Evolutionary conservation across 1,140 invertebrate species (phyloP), one percentile per base, ranked within the genome.

Genomic region (Aphelinus certus): DNA sequence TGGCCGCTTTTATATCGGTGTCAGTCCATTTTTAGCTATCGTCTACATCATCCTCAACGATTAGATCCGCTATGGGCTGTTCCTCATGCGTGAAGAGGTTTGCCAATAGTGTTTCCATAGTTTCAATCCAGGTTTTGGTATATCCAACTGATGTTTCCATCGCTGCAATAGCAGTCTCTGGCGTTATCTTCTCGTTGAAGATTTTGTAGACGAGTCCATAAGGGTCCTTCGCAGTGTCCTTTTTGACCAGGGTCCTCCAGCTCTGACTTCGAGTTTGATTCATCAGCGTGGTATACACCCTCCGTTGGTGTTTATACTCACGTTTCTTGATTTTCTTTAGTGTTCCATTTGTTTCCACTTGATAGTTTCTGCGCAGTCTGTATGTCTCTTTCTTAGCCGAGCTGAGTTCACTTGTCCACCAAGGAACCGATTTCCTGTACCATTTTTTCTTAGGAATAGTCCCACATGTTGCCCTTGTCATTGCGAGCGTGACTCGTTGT

Each of bases 151-250:
- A 9, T 3, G 10, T 26, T 66, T 26, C 26, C 3, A 66, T 66
- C 6, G 7, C 51, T 4, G 9, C 3, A 2, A 66, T 49, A 4
- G 49, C 64, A 6, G 47, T 53, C 6, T n/a, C 64, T 3, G 26
- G 6, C 9, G 7, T 49, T 6, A 66, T 53, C 26, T 66, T 51
- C 3, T 66, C 48, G n/a, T 26, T 49, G 3, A 53, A 10, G 51
- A 66, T 53, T 66, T 66, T 66, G 26, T 66, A 66, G 3, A 53
- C 6, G 10, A 51, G 3, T 3, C 53, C 64, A 66, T 66, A 51
- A 3, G 47, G 4, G 4, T 53, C 51, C 5, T 3, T 66, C n/a
- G 5, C 26, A 3, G 5, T 53, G 4, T 9, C 9, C 49, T 3
- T 49, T 49, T 3, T 7, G 5, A 42, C 3, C 7, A 53, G 51